Evolutionary conservation across 2,113 vertebrate genomes (phyloP).

Genomic region (Tretioscincus oriximinensis): DNA sequence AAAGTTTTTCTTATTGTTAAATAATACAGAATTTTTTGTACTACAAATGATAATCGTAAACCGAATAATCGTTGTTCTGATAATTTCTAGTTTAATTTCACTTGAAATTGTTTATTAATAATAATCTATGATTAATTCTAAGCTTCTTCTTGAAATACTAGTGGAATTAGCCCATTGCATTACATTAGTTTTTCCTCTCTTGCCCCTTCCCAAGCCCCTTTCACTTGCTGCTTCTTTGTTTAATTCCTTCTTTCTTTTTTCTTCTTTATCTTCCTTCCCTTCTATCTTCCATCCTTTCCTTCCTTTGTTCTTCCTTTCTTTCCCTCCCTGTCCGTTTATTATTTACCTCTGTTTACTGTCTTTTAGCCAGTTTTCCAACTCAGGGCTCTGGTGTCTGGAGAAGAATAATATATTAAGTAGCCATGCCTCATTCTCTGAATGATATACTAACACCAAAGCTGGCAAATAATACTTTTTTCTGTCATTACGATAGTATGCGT

Average conservation of each 20-base stretch:
- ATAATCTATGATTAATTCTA: not conserved
- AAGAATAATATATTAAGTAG: not conserved
- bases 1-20: not conserved
- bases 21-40: not conserved
- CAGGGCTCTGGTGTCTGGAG: too few species aligned
- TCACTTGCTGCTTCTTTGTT: too few species aligned
- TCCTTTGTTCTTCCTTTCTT: too few species aligned
- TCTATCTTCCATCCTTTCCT: too few species aligned
- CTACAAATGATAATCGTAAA: not conserved
- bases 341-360: too few species aligned
- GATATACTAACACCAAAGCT: not conserved
- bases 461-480: not conserved
- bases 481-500: not conserved
- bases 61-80: not conserved
- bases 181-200: too few species aligned
- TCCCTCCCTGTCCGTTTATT: too few species aligned
- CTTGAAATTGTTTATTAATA: not conserved
- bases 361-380: too few species aligned
- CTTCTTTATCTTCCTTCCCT: too few species aligned
- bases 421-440: not conserved
- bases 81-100: not conserved
- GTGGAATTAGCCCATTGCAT: too few species aligned
- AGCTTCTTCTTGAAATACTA: not conserved
- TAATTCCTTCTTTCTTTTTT: too few species aligned
- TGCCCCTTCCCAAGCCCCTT: too few species aligned